These are phyloP conservation scores for Nothocercus julius DNA, from an alignment of 2,113 vertebrate species.

Conservation along the genomic window DNA sequence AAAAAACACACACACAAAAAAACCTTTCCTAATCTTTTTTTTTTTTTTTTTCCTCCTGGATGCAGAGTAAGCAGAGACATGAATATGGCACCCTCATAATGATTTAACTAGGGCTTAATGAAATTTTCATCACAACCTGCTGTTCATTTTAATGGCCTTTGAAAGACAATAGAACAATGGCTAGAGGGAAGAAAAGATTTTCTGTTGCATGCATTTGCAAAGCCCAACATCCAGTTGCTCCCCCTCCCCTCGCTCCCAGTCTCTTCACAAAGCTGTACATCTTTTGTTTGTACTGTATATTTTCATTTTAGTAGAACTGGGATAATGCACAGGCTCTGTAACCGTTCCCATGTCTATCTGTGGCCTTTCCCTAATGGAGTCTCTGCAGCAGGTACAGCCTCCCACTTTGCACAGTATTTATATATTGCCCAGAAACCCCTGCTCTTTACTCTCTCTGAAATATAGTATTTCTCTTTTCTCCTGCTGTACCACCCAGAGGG, in stretches of 20 bases:
- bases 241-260: slow-evolving; percentile 54
- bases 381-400: slow-evolving; percentile 67
- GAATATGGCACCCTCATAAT: slow-evolving; percentile 93
- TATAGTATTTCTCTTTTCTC: neutral
- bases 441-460: neutral
- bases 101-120: slow-evolving; percentile 95
- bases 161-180: slow-evolving; percentile 94
- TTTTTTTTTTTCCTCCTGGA: slow-evolving; percentile 36
- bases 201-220: slow-evolving; percentile 80
- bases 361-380: slow-evolving; percentile 80
- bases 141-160: slow-evolving; percentile 97
- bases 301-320: slow-evolving; percentile 75
- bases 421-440: neutral
- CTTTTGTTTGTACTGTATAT: slow-evolving; percentile 80
- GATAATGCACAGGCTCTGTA: slow-evolving; percentile 79
- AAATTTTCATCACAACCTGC: slow-evolving; percentile 99
- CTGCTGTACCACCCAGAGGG: neutral
- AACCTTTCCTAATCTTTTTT: slow-evolving; percentile 61
- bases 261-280: slow-evolving; percentile 75
- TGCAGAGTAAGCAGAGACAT: slow-evolving; percentile 78
- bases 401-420: slow-evolving; percentile 19
- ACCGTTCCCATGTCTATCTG: slow-evolving; percentile 72
- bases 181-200: slow-evolving; percentile 84
- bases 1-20: no score
- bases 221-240: slow-evolving; percentile 76